Evolutionary conservation across 2,888 invertebrate species (phyloP), one percentile per base, ranked within the genome.

Genomic region (Tuta absoluta): DNA sequence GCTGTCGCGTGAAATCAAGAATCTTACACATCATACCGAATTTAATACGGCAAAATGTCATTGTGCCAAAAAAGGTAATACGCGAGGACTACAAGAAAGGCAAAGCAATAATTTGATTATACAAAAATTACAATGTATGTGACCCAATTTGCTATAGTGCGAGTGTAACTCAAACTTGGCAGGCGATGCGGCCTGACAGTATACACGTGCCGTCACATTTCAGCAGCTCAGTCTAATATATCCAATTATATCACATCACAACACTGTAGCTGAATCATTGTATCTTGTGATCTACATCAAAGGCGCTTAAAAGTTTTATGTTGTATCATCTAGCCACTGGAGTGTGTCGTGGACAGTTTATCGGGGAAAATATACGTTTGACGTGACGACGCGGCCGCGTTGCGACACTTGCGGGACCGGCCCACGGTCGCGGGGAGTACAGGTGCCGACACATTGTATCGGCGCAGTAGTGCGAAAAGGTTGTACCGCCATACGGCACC

Each of bases 291-390:
- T 24, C 21, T 14, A 24, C 33, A 56, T 56, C 56, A 56, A 56
- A 56, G 56, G n/a, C n/a, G 56, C 56, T 56, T 56, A 56, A 56
- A 17, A 24, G 56, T 56, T 56, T 56, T 17, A 56, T 56, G 24
- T 56, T 24, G 23, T 23, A 23, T 24, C 11, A 53, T 53, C 21
- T 56, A 33, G 24, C 24, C 24, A 7, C 8, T 24, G 24, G n/a
- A 56, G 56, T 28, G n/a, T 7, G 21, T 1, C 4, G 56, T 33
- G 7, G 56, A 56, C 56, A 56, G 56, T 28, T 33, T 12, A 24
- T 14, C 56, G 23, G 24, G 21, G 28, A 14, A 33, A 11, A 19
- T 24, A 19, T 24, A 11, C 33, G 56, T 33, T 28, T 56, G 56
- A 56, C 33, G 33, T 33, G 28, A 56, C 33, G 53, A 28, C 17